These are phyloP conservation scores for Neoitamus cyanurus DNA, from an alignment of 2,888 invertebrate genomes.

Conservation along the genomic window DNA sequence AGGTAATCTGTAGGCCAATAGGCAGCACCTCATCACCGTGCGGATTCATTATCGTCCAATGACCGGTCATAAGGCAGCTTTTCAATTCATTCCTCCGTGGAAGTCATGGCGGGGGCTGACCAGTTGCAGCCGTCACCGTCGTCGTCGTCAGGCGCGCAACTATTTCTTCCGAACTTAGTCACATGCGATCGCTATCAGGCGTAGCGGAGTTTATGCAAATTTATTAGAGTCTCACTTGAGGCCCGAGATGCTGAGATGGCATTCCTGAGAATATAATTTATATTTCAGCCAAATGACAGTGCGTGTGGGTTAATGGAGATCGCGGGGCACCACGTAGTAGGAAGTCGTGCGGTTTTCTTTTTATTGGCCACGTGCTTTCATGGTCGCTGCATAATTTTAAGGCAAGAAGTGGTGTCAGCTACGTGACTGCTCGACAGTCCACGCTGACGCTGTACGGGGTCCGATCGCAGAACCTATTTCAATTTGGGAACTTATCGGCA, in stretches of 20 bases:
- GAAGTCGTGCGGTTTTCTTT: constrained; percentile 23
- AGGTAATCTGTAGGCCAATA: not conserved
- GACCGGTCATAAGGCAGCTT: constrained; percentile 33
- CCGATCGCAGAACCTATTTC: not conserved
- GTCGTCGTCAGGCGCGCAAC: not conserved
- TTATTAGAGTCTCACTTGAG: constrained; percentile 37
- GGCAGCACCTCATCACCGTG: not conserved
- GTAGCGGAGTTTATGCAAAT: constrained; percentile 36
- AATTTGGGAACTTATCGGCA: constrained; percentile 15
- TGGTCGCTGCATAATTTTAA: not conserved
- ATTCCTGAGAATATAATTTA: constrained; percentile 41
- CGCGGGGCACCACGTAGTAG: constrained; percentile 17
- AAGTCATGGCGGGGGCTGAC: constrained; percentile 20
- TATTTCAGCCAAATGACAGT: constrained; percentile 31
- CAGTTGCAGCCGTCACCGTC: not conserved
- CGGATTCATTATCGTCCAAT: constrained; percentile 27
- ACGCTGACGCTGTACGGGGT: not conserved
- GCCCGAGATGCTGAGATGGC: not conserved
- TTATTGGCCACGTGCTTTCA: constrained; percentile 38
- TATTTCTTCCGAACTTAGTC: constrained; percentile 30
- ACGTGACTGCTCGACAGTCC: not conserved
- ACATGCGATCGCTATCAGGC: constrained; percentile 28
- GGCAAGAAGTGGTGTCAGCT: constrained; percentile 13
- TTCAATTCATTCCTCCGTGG: constrained; percentile 12
- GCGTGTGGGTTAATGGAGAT: constrained; percentile 43